phyloP scores from a whole-genome alignment of 2,888 invertebrate genomes.

The Cephus pygmeus region DNA sequence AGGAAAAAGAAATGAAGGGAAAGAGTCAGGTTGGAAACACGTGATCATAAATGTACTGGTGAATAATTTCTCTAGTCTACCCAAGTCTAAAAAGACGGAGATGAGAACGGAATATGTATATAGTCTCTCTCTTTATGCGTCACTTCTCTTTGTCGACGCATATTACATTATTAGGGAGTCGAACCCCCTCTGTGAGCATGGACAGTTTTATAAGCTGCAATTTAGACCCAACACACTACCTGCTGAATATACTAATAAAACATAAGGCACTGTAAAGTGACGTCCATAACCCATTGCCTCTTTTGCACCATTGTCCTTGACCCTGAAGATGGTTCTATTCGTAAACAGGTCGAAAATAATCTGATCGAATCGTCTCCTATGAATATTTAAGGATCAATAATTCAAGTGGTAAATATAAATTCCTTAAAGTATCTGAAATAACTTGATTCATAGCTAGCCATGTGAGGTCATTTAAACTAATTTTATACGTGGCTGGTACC shows the following conservation, averaged over 20 bases:
- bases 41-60: background rate
- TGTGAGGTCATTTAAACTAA: background rate
- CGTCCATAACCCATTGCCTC: background rate
- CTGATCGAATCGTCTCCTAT: background rate
- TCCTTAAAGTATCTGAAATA: background rate
- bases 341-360: background rate
- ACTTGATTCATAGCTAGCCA: background rate
- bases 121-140: background rate
- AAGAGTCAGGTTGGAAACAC: constrained; percentile 8
- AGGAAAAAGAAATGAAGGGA: constrained; percentile 30
- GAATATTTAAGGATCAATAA: background rate
- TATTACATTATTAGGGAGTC: constrained; percentile 7
- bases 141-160: background rate
- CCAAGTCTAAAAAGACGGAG: constrained; percentile 7
- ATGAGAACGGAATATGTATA: background rate
- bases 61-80: background rate
- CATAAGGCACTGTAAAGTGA: background rate
- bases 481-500: background rate
- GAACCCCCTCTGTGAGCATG: constrained; percentile 15
- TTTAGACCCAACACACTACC: constrained; percentile 14
- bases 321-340: background rate
- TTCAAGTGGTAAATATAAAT: background rate
- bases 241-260: constrained; percentile 18
- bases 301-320: background rate
- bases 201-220: constrained; percentile 22